phyloP scores from a whole-genome alignment of 1,140 invertebrate genomes.

The Xylocopa sonorina region DNA sequence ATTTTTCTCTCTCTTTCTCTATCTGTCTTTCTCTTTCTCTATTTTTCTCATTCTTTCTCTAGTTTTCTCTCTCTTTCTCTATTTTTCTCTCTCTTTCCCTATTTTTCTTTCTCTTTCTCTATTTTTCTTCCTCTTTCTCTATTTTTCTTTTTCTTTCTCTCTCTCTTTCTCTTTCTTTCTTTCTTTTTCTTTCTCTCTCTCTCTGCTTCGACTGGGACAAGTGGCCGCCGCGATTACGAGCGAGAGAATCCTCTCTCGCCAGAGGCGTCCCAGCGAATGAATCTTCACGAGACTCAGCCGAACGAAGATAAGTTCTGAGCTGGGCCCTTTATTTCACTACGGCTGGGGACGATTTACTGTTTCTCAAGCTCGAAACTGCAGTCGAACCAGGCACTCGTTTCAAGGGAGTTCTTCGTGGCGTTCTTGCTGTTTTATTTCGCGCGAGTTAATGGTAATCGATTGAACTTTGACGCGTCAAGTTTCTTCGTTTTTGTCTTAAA shows the following conservation, averaged over 20 bases:
- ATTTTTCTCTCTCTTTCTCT: too few species aligned
- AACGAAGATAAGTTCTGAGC: constrained; percentile 34
- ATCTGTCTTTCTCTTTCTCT: too few species aligned
- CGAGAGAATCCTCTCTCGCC: constrained; percentile 21
- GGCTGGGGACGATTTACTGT: constrained; percentile 18
- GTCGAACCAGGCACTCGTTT: not conserved
- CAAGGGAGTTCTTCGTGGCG: too few species aligned
- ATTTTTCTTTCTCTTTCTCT: too few species aligned
- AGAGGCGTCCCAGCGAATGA: constrained; percentile 14
- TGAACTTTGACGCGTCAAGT: constrained; percentile 9
- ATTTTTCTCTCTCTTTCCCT: too few species aligned
- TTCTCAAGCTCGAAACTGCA: not conserved
- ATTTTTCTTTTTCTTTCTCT: too few species aligned
- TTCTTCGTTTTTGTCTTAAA: not conserved
- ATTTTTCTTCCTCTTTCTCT: too few species aligned
- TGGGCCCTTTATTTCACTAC: constrained; percentile 34
- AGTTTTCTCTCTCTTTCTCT: too few species aligned
- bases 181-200: too few species aligned
- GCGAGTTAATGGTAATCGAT: not conserved
- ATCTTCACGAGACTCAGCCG: constrained; percentile 18
- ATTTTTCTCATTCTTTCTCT: too few species aligned
- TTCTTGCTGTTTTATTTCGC: not conserved
- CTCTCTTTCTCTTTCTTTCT: too few species aligned
- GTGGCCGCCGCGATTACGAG: not conserved
- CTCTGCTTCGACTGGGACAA: too few species aligned